Conservation (phyloP, 1,140 invertebrate genomes). For the Diorhabda carinulata region DNA sequence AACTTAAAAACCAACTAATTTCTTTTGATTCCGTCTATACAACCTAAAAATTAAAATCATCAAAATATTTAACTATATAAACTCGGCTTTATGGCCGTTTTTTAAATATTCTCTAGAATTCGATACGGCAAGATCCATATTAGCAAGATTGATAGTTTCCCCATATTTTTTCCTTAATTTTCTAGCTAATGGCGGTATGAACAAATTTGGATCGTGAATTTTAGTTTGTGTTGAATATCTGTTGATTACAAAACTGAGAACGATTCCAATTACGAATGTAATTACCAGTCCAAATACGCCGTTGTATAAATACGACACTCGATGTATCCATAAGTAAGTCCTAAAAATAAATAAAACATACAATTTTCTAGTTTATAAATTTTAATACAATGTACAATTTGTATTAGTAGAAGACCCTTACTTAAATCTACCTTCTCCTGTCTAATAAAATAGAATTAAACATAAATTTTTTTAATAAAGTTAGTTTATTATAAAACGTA, state of each 20-base stretch:
- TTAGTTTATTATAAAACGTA: too few relatives aligned
- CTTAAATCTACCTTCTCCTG: too few relatives aligned
- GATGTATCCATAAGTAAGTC: slow-evolving; percentile 64
- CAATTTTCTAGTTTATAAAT: too few relatives aligned
- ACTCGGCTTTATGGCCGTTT: slow-evolving; percentile 15
- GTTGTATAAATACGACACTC: slow-evolving; percentile 87
- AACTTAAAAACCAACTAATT: too few relatives aligned
- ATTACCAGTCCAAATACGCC: slow-evolving; percentile 64
- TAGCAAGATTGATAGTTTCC: slow-evolving; percentile 19
- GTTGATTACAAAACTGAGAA: slow-evolving; percentile 53
- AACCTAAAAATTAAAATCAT: too few relatives aligned
- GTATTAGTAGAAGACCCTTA: too few relatives aligned
- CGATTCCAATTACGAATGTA: slow-evolving; percentile 63
- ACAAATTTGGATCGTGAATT: slow-evolving; percentile 57
- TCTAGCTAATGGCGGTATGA: slow-evolving; percentile 60
- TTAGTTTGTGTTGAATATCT: slow-evolving; percentile 34
- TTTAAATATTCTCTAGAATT: slow-evolving; percentile 11
- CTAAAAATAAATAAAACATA: slow-evolving; percentile 1
- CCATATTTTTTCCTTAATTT: slow-evolving; percentile 44
- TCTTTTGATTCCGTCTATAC: too few relatives aligned
- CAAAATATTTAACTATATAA: slow-evolving; percentile 8
- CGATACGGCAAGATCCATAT: neutral
- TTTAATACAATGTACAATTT: too few relatives aligned
- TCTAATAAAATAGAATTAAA: too few relatives aligned
- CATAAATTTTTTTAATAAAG: too few relatives aligned